A percentile compares a stretch with the other conserved stretches of the same genome.
These are phyloP conservation scores for Drosophila trichaetosa DNA, from an alignment of 2,888 invertebrate genomes.

Conservation along the genomic window DNA sequence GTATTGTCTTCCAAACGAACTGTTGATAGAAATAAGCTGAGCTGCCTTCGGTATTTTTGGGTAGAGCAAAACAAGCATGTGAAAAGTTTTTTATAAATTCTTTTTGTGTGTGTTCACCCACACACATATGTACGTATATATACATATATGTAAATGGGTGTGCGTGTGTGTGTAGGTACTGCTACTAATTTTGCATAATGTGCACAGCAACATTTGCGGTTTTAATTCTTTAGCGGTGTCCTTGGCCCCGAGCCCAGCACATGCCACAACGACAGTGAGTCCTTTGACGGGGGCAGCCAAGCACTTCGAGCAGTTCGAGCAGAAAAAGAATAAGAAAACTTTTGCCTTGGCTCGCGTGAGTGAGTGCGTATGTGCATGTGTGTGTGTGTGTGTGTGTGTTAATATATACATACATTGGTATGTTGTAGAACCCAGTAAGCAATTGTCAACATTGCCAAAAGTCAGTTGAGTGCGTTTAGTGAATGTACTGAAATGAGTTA, in stretches of 20 bases:
- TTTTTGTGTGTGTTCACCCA: slow-evolving; percentile 68
- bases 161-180: slow-evolving; percentile 36
- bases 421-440: slow-evolving; percentile 10
- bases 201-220: slow-evolving; percentile 82
- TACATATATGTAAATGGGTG: not conserved
- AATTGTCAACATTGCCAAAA: slow-evolving; percentile 39
- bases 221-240: slow-evolving; percentile 77
- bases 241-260: slow-evolving; percentile 29
- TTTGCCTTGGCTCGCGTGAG: slow-evolving; percentile 28
- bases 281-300: slow-evolving; percentile 53
- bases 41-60: slow-evolving; percentile 1
- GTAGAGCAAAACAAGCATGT: slow-evolving; percentile 64
- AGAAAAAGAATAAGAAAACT: slow-evolving; percentile 62
- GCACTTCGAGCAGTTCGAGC: slow-evolving; percentile 59
- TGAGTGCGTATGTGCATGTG: slow-evolving; percentile 6
- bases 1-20: not conserved
- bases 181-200: slow-evolving; percentile 82
- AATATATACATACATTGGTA: slow-evolving; percentile 1
- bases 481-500: slow-evolving; percentile 7
- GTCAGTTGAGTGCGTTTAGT: not conserved
- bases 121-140: slow-evolving; percentile 23
- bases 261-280: slow-evolving; percentile 11
- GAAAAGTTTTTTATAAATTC: slow-evolving; percentile 80
- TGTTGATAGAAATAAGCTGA: slow-evolving; percentile 1
- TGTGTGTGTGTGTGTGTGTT: not conserved